Base-by-base conservation (phyloP, 2,888 invertebrate genomes). In the Hydraecia micacea region DNA sequence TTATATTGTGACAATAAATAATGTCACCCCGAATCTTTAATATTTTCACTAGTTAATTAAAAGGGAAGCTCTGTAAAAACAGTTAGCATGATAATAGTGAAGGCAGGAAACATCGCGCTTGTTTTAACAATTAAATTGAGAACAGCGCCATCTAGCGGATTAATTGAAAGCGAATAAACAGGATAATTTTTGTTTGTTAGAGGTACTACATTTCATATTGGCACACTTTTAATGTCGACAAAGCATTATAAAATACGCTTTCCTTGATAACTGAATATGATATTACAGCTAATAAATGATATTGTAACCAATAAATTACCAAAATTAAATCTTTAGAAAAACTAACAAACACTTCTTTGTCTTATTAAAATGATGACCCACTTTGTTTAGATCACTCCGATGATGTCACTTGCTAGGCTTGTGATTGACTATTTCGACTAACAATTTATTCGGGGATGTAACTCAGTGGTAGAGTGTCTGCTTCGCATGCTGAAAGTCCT, bases 401-500 rank as follows among this genome's bases (percentile, higher is more conserved):
- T 79, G 5, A 46, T 72, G 42, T 89, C 74, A 82, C 36, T 5
- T 0, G 0, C 28, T 28, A 25, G 60, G n/a, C 9, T 46, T 42
- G 0, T 8, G 7, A 6, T 71, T 2, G 0, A 28, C 52, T 87
- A 91, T 93, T 93, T 93, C 85, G 36, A 0, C 3, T 0, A 0
- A 0, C 0, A 0, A 0, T 0, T 0, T 7, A 86, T 0, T n/a
- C 80, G 96, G 96, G 96, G 96, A 93, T 96, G 95, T 96, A 96
- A 96, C 96, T 96, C 95, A 96, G 96, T 96, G 96, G 96, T 96
- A 96, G 96, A 97, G 97, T 97, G 97, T 97, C 97, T 97, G 97
- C 97, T 97, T 97, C 97, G 97, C 97, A 97, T 97, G 97, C 97
- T 97, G 97, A 97, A 97, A 97, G 97, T 97, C 97, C 97, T 97